Percentiles rank a stretch among this genome's conserved stretches.
phyloP scores from a whole-genome alignment of 2,888 invertebrate genomes.

The Mesorhabditis belari region DNA sequence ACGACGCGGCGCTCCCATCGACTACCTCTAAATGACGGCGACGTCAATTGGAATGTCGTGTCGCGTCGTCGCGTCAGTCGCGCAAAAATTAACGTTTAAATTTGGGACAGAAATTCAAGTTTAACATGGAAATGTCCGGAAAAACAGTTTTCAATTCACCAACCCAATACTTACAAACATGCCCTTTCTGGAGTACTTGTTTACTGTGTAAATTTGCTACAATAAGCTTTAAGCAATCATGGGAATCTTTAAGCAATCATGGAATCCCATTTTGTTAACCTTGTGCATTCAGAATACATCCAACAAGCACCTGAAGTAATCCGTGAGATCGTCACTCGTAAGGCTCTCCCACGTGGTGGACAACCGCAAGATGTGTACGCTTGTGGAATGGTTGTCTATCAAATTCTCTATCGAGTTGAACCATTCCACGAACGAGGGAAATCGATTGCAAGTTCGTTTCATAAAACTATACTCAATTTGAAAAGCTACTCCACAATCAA shows the following conservation, averaged over 20 bases:
- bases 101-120: too few species aligned
- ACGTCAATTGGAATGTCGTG: too few species aligned
- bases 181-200: too few species aligned
- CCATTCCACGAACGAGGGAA: slow-evolving; percentile 47
- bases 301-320: slow-evolving; percentile 52
- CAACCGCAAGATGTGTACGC: slow-evolving; percentile 46
- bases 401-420: slow-evolving; percentile 47
- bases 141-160: too few species aligned
- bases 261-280: too few species aligned
- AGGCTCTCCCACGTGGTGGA: slow-evolving; percentile 36
- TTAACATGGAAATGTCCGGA: too few species aligned
- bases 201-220: too few species aligned
- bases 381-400: slow-evolving; percentile 48
- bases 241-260: neutral
- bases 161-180: too few species aligned
- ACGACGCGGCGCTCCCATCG: too few species aligned
- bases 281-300: slow-evolving; percentile 37
- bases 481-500: neutral
- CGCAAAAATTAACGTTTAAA: too few species aligned
- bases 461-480: neutral
- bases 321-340: slow-evolving; percentile 42
- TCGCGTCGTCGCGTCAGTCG: too few species aligned
- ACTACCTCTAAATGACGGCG: too few species aligned
- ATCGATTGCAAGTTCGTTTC: slow-evolving; percentile 30
- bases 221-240: neutral